Base-by-base conservation (phyloP, 2,113 vertebrate species). In the Paramormyrops kingsleyae region DNA sequence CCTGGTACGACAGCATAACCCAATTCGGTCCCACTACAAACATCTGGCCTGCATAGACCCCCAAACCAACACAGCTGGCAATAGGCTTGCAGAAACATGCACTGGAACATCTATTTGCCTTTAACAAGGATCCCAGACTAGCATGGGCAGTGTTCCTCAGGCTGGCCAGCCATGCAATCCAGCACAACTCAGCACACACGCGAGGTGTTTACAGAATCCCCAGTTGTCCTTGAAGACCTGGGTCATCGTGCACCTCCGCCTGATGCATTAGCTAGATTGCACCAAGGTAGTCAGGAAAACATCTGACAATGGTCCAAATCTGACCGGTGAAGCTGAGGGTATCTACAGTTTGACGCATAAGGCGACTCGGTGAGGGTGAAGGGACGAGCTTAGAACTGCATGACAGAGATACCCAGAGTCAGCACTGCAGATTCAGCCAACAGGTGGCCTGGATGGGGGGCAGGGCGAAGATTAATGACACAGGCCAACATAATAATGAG, bases 221-320 rank as follows among this genome's bases (percentile, higher is more conserved):
- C 10, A 27, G 21, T 8, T 50, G 44, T 24, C 83, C 47, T 50
- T 86, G 83, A 47, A 47, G 21, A 27, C 44, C 49, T n/a, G 44
- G 83, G 83, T 19, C 83, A 83, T 83, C 5, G 15, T 46, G 42
- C 80, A 9, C 3, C 39, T 47, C 21, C 12, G 9, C 46, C 46
- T 49, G 83, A 86, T 17, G 83, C 83, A 86, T 86, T 86, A 86
- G 44, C 83, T 50, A 86, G 83, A 86, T 50, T 86, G 83, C 44
- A 24, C 49, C 44, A 47, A 49, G 24, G 46, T 7, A 50, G 83
- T 13, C 83, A n/a, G 47, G 46, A 50, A 47, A 86, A 50, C 83
- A 86, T 15, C 46, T 49, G 12, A 50, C 12, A 27, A 86, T 3
- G 1, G 83, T 86, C 46, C 83, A 86, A 86, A 86, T 86, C n/a